Base-by-base conservation (phyloP, 2,888 invertebrate genomes). In the Campoplex capitator region DNA sequence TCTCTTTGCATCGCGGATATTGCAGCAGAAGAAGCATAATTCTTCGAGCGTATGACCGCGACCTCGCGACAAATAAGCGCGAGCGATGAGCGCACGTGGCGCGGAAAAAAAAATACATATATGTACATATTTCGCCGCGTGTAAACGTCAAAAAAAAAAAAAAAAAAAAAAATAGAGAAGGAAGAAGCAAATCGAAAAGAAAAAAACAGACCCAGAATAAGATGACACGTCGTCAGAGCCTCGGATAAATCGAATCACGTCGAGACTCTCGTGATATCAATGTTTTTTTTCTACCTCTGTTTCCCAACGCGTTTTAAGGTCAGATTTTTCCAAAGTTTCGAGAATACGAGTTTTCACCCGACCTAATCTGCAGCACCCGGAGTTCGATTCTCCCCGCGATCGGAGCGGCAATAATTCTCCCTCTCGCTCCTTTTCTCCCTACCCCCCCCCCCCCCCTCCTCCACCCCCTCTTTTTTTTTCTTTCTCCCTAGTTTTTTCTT, bases 1-100 rank as follows among this genome's bases (percentile, higher is more conserved):
- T 68, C 68, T 74, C 77, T 85, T 82, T 58, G 56, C 74, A 58
- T 28, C 51, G 11, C 45, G 74, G 82, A 67, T 58, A 73, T 83
- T 54, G 42, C 28, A 65, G 62, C 62, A 73, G 38, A 71, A 62
- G 68, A 71, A 62, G 68, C 56, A 62, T 58, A 81, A 67, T 74
- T 67, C 67, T 58, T 56, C 73, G 32, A 85, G 82, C 73, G 82
- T 73, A 82, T 68, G 77, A 38, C 4, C 38, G 38, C 58, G 79
- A 82, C 77, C 42, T 58, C 68, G 62, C 62, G 82, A 54, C 28
- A 71, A 54, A 28, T 67, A 78, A 56, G 56, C 48, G 58, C 85
- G 82, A 73, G 56, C 73, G 65, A 67, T 67, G 62, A 32, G 38
- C 45, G 45, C 45, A 28, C 58, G 62, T 67, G 62, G 28, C n/a